phyloP scores from a whole-genome alignment of 2,797 vertebrate species.

The Tadarida brasiliensis region DNA sequence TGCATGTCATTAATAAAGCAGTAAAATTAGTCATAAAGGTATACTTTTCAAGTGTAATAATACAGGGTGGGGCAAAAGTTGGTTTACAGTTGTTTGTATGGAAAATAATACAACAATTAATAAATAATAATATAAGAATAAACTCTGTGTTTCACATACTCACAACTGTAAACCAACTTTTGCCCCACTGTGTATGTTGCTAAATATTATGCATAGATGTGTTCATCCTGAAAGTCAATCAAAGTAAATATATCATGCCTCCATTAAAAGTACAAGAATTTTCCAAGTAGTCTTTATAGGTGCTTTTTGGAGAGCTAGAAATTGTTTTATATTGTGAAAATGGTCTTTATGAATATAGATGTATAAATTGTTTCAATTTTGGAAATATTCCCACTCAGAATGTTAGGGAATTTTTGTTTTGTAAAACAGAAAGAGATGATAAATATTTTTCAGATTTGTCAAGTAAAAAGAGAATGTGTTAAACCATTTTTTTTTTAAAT shows the following conservation, averaged over 20 bases:
- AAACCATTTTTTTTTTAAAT: neutral
- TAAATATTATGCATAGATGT: conserved; percentile 23
- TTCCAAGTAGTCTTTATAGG: neutral
- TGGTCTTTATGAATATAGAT: neutral
- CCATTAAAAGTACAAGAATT: conserved; percentile 26
- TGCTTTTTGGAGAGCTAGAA: neutral
- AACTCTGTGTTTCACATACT: too few relatives aligned
- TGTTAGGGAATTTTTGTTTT: neutral
- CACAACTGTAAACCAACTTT: too few relatives aligned
- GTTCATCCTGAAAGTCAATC: conserved; percentile 29
- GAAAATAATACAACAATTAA: too few relatives aligned
- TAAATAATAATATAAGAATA: too few relatives aligned
- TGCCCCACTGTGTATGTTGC: neutral
- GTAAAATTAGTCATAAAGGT: too few relatives aligned
- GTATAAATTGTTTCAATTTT: neutral
- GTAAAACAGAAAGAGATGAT: neutral
- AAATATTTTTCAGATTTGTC: neutral
- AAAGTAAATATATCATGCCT: neutral
- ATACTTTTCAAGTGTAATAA: too few relatives aligned
- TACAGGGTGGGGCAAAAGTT: too few relatives aligned
- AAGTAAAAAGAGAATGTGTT: neutral
- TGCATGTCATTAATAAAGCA: too few relatives aligned
- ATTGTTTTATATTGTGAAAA: neutral
- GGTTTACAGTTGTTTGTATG: too few relatives aligned
- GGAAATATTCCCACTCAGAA: neutral